Evolutionary conservation across 2,797 vertebrate genomes (phyloP).

Genomic region (Hozukius guyotensis): DNA sequence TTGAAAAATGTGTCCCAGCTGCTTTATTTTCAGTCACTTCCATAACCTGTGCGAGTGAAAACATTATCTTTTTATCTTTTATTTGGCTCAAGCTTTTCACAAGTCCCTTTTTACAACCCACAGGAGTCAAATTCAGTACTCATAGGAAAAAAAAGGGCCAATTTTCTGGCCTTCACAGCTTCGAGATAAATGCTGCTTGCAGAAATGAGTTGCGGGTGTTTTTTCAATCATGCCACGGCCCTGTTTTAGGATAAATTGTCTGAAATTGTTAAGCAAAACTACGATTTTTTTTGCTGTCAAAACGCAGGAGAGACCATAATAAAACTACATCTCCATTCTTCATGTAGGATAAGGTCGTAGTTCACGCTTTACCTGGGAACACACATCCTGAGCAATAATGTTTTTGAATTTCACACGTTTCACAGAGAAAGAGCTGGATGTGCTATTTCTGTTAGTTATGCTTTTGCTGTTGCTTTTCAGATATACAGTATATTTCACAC

Average conservation of each 20-base stretch:
- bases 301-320: conserved; percentile 31
- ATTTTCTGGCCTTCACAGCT: conserved; percentile 49
- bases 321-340: conserved; percentile 10
- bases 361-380: not conserved
- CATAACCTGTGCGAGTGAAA: conserved; percentile 59
- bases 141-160: conserved; percentile 43
- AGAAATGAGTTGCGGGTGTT: conserved; percentile 69
- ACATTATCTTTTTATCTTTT: conserved; percentile 74
- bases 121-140: conserved; percentile 52
- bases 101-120: conserved; percentile 60
- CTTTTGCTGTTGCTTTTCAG: not conserved
- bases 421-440: not conserved
- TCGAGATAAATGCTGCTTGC: conserved; percentile 64
- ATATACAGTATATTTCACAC: not conserved
- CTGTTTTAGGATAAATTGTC: conserved; percentile 48
- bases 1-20: conserved; percentile 43
- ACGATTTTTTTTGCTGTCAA: conserved; percentile 25
- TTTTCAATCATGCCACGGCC: conserved; percentile 55
- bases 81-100: conserved; percentile 63
- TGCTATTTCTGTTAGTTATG: not conserved
- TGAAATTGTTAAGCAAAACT: conserved; percentile 39
- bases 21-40: conserved; percentile 52
- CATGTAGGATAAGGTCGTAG: not conserved
- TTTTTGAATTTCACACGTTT: not conserved
- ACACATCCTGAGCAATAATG: not conserved